These are phyloP conservation scores for Cylas formicarius DNA, from an alignment of 1,140 invertebrate species.

Conservation along the genomic window DNA sequence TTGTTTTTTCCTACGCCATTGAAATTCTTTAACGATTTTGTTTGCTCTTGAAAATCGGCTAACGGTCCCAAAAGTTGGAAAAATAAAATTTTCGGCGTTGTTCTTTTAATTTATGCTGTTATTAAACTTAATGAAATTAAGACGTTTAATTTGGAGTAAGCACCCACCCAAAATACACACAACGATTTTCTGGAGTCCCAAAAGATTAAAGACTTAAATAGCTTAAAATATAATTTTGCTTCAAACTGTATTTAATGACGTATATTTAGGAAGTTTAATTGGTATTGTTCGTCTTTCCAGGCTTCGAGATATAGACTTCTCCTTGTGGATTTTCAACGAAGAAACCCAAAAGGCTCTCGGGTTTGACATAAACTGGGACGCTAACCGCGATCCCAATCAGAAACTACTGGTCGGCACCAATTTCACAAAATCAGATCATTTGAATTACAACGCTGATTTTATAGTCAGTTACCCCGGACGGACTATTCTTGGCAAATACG, in stretches of 20 bases:
- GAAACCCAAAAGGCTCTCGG: conserved; percentile 54
- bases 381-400: conserved; percentile 68
- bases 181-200: background rate
- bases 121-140: background rate
- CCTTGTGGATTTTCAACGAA: conserved; percentile 51
- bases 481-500: conserved; percentile 56
- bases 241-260: conserved; percentile 7
- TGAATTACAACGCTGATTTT: conserved; percentile 54
- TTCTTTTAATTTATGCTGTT: background rate
- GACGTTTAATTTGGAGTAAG: background rate
- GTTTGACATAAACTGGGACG: conserved; percentile 72
- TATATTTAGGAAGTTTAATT: conserved; percentile 2
- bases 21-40: no score
- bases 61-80: no score
- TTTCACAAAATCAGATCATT: conserved; percentile 43
- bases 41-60: no score
- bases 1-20: no score
- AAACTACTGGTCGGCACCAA: conserved; percentile 53
- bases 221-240: background rate
- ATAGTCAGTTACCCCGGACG: conserved; percentile 66
- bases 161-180: background rate
- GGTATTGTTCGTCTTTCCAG: conserved; percentile 40
- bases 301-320: conserved; percentile 63
- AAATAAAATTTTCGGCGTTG: no score
- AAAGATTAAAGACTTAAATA: background rate